Evolutionary conservation across 1,140 invertebrate species (phyloP).

Genomic region (Euura saliciscinereae): DNA sequence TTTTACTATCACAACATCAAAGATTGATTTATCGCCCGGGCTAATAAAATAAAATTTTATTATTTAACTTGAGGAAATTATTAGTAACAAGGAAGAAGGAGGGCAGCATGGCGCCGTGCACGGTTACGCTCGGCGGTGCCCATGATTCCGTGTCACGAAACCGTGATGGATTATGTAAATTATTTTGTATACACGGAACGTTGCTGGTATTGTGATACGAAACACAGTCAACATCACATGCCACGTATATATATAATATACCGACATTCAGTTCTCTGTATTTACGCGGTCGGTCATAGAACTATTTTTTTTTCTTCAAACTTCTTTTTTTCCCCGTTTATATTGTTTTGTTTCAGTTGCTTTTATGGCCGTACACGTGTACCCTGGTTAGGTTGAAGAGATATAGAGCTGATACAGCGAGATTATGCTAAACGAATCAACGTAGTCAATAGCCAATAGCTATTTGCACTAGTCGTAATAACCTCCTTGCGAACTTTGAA

Average conservation of each 20-base stretch:
- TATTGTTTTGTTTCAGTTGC: neutral
- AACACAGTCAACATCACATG: no score
- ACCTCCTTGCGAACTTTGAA: no score
- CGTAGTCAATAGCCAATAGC: no score
- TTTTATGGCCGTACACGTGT: neutral
- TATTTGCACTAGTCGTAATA: no score
- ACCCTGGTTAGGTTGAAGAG: neutral
- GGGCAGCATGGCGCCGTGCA: neutral
- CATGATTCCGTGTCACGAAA: neutral
- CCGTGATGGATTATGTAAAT: slow-evolving; percentile 14
- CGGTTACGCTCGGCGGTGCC: neutral
- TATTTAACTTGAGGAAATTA: neutral
- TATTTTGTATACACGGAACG: neutral
- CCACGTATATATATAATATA: no score
- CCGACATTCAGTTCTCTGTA: no score
- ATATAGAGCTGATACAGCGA: neutral
- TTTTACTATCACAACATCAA: neutral
- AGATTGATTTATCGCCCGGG: neutral
- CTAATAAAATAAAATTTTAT: neutral
- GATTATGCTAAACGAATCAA: slow-evolving; percentile 1
- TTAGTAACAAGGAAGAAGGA: neutral
- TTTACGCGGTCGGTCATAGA: no score
- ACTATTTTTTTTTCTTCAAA: no score
- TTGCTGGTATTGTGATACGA: neutral
- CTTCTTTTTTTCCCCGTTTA: no score